phyloP scores from a whole-genome alignment of 2,113 vertebrate species.

The Chelonoidis abingdonii region DNA sequence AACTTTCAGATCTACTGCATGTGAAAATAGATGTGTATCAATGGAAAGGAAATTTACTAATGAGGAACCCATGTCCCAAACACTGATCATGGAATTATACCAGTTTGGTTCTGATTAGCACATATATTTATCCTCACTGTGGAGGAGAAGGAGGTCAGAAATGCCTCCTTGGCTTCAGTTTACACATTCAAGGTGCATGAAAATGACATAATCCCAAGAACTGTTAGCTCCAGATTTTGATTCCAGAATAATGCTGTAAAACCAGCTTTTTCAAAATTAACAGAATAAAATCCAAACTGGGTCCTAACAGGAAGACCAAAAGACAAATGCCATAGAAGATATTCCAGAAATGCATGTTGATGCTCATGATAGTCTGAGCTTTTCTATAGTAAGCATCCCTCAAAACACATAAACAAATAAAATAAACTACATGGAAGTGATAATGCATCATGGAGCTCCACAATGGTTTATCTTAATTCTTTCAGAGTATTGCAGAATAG shows the following conservation, averaged over 20 bases:
- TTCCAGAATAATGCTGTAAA: background rate
- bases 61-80: background rate
- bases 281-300: background rate
- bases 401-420: background rate
- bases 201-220: background rate
- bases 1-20: background rate
- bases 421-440: background rate
- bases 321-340: slow-evolving; percentile 24
- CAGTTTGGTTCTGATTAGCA: background rate
- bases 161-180: background rate
- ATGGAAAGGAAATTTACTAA: background rate
- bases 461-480: slow-evolving; percentile 24
- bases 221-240: background rate
- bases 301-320: background rate
- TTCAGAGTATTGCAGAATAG: background rate
- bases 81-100: background rate
- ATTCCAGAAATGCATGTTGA: slow-evolving; percentile 4
- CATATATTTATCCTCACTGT: background rate
- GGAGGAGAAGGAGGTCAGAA: background rate
- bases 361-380: background rate
- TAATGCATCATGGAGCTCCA: slow-evolving; percentile 1
- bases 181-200: background rate
- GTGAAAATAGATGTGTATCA: background rate
- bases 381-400: background rate
- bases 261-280: background rate